Evolutionary conservation across 2,113 vertebrate species (phyloP).

Genomic region (Chitala chitala): DNA sequence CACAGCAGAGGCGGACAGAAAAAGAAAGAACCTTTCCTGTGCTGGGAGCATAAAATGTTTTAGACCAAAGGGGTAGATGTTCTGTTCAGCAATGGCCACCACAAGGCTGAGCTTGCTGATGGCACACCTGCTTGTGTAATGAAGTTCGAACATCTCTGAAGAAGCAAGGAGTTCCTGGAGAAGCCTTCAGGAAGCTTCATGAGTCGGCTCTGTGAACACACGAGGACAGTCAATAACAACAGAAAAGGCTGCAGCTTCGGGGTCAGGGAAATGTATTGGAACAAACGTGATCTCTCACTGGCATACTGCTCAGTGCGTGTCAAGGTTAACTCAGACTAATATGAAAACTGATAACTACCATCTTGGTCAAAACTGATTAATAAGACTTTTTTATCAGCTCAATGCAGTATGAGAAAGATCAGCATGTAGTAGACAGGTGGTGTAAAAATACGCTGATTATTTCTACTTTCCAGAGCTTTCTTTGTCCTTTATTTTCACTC

Average conservation of each 20-base stretch:
- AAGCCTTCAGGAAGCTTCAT: constrained; percentile 19
- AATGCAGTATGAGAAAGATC: no score
- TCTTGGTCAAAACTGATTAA: no score
- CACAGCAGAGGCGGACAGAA: constrained; percentile 1
- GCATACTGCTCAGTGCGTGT: background rate
- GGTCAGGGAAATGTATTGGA: no score
- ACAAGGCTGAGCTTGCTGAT: background rate
- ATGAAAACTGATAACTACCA: background rate
- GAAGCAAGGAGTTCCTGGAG: background rate
- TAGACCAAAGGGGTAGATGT: background rate
- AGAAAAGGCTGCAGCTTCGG: background rate
- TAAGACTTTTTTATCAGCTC: no score
- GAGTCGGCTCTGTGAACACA: constrained; percentile 15
- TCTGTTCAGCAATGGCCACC: background rate
- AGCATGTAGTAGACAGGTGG: no score
- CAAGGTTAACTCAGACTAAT: no score
- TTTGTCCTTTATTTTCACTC: no score
- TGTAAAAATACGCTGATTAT: no score
- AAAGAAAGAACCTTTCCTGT: background rate
- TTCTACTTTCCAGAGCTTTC: no score
- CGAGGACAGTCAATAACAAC: background rate
- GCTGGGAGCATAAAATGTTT: background rate
- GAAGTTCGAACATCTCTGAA: background rate
- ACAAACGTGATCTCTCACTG: background rate
- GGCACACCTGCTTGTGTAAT: background rate